These are phyloP conservation scores for Chloropsis cyanopogon DNA, from an alignment of 2,113 vertebrate genomes.

Conservation along the genomic window DNA sequence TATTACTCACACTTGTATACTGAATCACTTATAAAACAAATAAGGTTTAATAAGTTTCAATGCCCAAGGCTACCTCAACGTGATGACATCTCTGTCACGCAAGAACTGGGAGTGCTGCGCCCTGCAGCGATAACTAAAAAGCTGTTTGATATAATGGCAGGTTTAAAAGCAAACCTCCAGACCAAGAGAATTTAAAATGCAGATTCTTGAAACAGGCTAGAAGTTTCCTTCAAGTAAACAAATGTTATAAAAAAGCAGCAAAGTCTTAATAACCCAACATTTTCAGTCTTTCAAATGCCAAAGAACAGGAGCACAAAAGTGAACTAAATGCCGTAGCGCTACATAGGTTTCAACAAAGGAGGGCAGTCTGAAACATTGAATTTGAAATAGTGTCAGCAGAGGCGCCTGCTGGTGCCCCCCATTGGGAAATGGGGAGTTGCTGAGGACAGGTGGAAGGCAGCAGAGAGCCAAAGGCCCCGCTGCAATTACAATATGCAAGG, in stretches of 20 bases:
- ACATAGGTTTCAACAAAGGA: background rate
- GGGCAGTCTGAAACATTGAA: background rate
- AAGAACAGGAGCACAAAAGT: background rate
- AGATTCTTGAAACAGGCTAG: conserved; percentile 43
- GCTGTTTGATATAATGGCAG: conserved; percentile 63
- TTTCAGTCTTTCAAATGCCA: background rate
- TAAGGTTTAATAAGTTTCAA: conserved; percentile 72
- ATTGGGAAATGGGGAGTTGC: background rate
- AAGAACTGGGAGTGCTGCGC: conserved; percentile 68
- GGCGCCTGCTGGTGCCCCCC: conserved; percentile 18
- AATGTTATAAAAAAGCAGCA: background rate
- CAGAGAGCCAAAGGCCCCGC: background rate
- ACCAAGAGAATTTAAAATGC: conserved; percentile 65
- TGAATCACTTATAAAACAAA: conserved; percentile 72
- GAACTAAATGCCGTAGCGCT: background rate
- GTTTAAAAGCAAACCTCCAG: conserved; percentile 69
- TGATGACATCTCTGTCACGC: conserved; percentile 74
- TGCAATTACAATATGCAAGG: conserved; percentile 13
- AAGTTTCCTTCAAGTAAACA: conserved; percentile 54
- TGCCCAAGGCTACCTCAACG: conserved; percentile 69
- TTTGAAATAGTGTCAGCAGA: background rate
- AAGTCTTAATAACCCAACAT: background rate
- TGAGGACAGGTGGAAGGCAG: conserved; percentile 54
- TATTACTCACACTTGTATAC: conserved; percentile 71
- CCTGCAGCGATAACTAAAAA: conserved; percentile 71